A percentile compares a stretch with the other conserved stretches of the same genome.
Conservation (phyloP, 1,140 invertebrate genomes). For the Platyura marginata region DNA sequence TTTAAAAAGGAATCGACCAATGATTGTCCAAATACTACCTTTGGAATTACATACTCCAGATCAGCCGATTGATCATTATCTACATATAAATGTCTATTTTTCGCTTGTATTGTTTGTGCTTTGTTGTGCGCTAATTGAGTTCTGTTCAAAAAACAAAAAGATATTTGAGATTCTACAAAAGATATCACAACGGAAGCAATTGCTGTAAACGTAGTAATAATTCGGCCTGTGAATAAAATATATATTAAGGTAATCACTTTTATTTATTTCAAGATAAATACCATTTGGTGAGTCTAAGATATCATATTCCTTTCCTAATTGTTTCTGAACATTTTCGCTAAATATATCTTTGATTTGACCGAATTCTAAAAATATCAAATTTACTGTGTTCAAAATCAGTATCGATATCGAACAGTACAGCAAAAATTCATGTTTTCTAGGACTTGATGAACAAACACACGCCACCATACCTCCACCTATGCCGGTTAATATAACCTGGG, state of each 20-base stretch:
- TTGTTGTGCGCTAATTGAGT: conserved; percentile 7
- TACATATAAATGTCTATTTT: conserved; percentile 6
- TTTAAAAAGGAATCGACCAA: not conserved
- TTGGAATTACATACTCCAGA: conserved; percentile 30
- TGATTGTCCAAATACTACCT: conserved; percentile 17
- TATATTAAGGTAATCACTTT: too few relatives aligned
- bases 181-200: conserved; percentile 23
- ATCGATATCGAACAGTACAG: conserved; percentile 26
- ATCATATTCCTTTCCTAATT: not conserved
- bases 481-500: conserved; percentile 26
- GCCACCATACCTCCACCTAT: conserved; percentile 23
- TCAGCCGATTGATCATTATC: conserved; percentile 25
- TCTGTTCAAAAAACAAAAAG: conserved; percentile 28
- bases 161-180: conserved; percentile 29
- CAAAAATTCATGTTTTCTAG: conserved; percentile 24
- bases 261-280: too few relatives aligned
- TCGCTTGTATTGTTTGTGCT: conserved; percentile 10
- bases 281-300: not conserved
- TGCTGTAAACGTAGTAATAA: conserved; percentile 22
- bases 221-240: conserved; percentile 18
- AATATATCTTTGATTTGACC: not conserved
- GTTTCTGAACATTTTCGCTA: not conserved
- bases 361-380: conserved; percentile 24
- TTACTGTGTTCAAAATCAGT: conserved; percentile 24
- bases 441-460: conserved; percentile 21